Evolutionary conservation across 1,140 invertebrate genomes (phyloP).

Genomic region (Dolichoris vasculosae): DNA sequence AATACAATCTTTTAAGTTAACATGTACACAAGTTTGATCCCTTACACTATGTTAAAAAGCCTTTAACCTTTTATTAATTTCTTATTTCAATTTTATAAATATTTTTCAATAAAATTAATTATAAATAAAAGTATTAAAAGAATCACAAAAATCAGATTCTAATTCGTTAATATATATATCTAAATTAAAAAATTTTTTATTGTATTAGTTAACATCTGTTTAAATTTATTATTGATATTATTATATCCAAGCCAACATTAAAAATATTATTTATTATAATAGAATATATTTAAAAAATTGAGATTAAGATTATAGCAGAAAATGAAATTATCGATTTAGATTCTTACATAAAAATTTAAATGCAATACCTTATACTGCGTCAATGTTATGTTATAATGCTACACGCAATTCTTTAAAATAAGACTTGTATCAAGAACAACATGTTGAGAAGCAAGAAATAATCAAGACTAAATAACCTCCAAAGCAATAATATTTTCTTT

Average conservation of each 20-base stretch:
- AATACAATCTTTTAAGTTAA: too few relatives aligned
- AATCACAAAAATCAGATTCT: too few relatives aligned
- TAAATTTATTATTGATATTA: too few relatives aligned
- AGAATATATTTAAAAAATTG: neutral
- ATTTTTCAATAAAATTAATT: too few relatives aligned
- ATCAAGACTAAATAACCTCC: conserved; percentile 8
- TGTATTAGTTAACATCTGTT: too few relatives aligned
- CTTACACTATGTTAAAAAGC: too few relatives aligned
- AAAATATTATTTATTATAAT: neutral
- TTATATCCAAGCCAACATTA: neutral
- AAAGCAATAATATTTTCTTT: conserved; percentile 14
- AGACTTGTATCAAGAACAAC: neutral
- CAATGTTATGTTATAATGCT: neutral
- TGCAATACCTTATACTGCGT: neutral
- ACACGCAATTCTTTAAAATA: conserved; percentile 19
- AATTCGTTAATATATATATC: too few relatives aligned
- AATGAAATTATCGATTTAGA: neutral
- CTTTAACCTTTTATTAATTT: too few relatives aligned
- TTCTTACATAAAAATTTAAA: neutral
- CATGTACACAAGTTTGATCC: too few relatives aligned
- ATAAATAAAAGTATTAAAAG: too few relatives aligned
- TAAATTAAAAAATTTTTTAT: too few relatives aligned
- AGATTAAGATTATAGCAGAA: neutral
- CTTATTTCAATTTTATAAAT: too few relatives aligned
- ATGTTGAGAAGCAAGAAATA: conserved; percentile 8